These are phyloP conservation scores for Halcyon smyrnensis DNA, from an alignment of 2,797 vertebrate species.

Conservation along the genomic window DNA sequence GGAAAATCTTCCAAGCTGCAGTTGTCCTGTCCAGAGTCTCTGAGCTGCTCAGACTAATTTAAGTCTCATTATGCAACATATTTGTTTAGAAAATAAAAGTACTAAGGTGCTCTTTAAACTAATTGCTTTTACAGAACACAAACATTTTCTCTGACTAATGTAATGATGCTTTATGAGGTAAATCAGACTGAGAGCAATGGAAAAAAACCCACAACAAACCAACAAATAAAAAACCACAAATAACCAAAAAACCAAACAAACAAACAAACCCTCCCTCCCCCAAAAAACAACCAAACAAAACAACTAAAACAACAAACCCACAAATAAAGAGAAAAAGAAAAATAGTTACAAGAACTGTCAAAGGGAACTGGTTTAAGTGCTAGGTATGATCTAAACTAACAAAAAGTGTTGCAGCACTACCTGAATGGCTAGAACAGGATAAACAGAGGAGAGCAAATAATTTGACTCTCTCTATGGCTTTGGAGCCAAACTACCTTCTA, in stretches of 20 bases:
- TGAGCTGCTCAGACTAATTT: slow-evolving; percentile 1
- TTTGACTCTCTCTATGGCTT: neutral
- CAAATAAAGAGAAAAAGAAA: neutral
- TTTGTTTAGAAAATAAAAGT: slow-evolving; percentile 21
- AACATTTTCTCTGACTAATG: neutral
- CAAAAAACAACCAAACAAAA: too few relatives aligned
- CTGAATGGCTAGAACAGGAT: neutral
- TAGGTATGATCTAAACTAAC: neutral
- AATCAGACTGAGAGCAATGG: neutral
- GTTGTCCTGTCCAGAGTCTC: neutral
- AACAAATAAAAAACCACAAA: too few relatives aligned
- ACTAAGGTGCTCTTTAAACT: neutral
- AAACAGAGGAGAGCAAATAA: neutral
- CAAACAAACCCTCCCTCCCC: too few relatives aligned
- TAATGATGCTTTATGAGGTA: neutral
- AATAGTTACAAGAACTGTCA: neutral
- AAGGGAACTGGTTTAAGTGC: neutral
- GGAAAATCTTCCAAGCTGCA: neutral
- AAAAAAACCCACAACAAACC: neutral
- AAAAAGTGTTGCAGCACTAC: neutral
- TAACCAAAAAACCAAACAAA: too few relatives aligned
- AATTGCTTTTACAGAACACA: slow-evolving; percentile 20
- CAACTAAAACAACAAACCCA: too few relatives aligned
- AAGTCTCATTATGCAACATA: neutral
- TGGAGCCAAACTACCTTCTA: neutral